phyloP scores from a whole-genome alignment of 2,888 invertebrate species.

The Cecidostiba fungosa region DNA sequence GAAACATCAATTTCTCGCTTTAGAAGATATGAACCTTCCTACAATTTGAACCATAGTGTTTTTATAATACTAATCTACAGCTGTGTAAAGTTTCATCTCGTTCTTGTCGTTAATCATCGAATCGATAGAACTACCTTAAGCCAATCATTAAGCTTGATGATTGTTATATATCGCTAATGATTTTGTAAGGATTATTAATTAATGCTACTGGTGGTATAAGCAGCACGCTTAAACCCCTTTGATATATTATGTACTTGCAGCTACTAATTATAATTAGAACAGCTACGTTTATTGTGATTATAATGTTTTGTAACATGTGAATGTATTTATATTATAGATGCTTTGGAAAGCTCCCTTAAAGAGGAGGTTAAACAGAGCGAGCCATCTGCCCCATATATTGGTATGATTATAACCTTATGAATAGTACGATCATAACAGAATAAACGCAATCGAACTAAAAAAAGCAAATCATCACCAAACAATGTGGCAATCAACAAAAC shows the following conservation, averaged over 20 bases:
- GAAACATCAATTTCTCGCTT: no score
- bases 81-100: no score
- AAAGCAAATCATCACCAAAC: slow-evolving; percentile 55
- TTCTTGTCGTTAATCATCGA: no score
- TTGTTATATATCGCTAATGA: neutral
- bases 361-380: slow-evolving; percentile 60
- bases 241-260: neutral
- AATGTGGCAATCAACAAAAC: slow-evolving; percentile 43
- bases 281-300: slow-evolving; percentile 31
- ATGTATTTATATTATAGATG: slow-evolving; percentile 62
- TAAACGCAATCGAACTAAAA: slow-evolving; percentile 41
- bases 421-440: slow-evolving; percentile 59
- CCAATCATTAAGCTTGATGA: neutral
- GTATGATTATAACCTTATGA: slow-evolving; percentile 60
- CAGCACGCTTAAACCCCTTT: neutral
- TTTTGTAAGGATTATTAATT: no score
- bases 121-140: no score
- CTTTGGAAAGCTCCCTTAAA: slow-evolving; percentile 59
- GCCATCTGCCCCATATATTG: slow-evolving; percentile 58
- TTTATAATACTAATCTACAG: no score
- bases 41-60: no score
- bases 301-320: slow-evolving; percentile 50
- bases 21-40: no score
- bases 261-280: slow-evolving; percentile 30
- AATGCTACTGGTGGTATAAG: neutral